These are phyloP conservation scores for Bombus polaris DNA, from an alignment of 1,140 invertebrate genomes.

Conservation along the genomic window DNA sequence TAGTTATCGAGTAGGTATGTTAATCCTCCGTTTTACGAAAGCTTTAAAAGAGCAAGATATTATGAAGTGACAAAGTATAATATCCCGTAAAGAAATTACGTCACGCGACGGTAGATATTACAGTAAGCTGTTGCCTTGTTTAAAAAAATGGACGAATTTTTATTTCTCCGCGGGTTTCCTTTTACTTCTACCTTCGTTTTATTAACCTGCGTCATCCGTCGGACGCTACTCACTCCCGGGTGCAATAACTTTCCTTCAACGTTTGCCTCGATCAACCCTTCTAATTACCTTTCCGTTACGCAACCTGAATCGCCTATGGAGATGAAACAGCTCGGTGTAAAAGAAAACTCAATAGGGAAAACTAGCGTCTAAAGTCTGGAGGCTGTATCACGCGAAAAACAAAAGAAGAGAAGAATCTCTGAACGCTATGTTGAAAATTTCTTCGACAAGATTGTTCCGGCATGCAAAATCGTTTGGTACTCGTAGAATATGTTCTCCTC, in stretches of 20 bases:
- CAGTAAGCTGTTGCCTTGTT: no score
- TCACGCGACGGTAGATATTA: no score
- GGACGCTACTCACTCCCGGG: not conserved
- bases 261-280: not conserved
- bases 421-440: not conserved
- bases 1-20: not conserved
- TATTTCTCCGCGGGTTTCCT: not conserved
- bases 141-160: not conserved
- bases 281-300: not conserved
- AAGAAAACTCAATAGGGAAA: not conserved
- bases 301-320: accelerated
- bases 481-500: not conserved
- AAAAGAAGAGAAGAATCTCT: not conserved
- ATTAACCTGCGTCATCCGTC: not conserved
- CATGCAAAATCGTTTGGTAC: not conserved
- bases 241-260: not conserved
- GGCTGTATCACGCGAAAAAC: not conserved
- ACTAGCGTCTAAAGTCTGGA: not conserved
- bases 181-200: no score
- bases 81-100: no score
- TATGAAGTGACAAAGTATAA: no score
- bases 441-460: not conserved
- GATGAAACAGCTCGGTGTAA: not conserved
- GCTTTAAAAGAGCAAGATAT: accelerated
- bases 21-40: not conserved